These are phyloP conservation scores for Menidia menidia DNA, from an alignment of 2,797 vertebrate species.

Conservation along the genomic window DNA sequence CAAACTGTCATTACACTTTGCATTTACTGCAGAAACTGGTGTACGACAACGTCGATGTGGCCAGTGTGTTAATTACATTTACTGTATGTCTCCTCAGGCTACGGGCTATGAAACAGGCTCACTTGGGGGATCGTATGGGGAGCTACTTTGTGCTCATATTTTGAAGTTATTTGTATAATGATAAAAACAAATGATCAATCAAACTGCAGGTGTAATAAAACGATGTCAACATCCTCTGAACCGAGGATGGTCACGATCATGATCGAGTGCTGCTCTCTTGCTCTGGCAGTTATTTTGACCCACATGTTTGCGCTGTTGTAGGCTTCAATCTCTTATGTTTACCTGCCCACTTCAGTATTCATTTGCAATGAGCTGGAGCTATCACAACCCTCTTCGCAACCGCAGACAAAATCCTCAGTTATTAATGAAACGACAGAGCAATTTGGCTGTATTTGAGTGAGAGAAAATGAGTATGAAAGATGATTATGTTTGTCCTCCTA, in stretches of 20 bases:
- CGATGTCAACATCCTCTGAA: background rate
- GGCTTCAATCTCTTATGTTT: conserved; percentile 5
- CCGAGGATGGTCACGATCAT: no score
- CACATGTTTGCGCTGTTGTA: background rate
- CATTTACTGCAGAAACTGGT: conserved; percentile 39
- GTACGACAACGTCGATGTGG: conserved; percentile 31
- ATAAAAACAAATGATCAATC: conserved; percentile 13
- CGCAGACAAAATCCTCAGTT: conserved; percentile 1
- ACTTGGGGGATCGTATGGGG: conserved; percentile 24
- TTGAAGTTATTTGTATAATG: conserved; percentile 19
- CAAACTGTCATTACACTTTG: conserved; percentile 9
- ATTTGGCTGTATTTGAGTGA: no score
- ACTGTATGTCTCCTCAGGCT: conserved; percentile 39
- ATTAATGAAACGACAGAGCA: background rate
- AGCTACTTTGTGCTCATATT: conserved; percentile 26
- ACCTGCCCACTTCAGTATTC: background rate
- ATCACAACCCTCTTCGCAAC: background rate
- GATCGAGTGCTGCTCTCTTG: background rate
- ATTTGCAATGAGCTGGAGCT: background rate
- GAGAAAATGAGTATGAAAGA: no score
- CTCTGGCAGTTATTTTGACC: conserved; percentile 4
- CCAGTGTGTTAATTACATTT: conserved; percentile 55
- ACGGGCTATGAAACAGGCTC: conserved; percentile 34
- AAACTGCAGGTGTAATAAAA: conserved; percentile 4
- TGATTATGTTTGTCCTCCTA: no score